Evolutionary conservation across 64 coral and sea anemone genomes (phyloP).

Genomic region (Hydrozoanthus tunicans): DNA sequence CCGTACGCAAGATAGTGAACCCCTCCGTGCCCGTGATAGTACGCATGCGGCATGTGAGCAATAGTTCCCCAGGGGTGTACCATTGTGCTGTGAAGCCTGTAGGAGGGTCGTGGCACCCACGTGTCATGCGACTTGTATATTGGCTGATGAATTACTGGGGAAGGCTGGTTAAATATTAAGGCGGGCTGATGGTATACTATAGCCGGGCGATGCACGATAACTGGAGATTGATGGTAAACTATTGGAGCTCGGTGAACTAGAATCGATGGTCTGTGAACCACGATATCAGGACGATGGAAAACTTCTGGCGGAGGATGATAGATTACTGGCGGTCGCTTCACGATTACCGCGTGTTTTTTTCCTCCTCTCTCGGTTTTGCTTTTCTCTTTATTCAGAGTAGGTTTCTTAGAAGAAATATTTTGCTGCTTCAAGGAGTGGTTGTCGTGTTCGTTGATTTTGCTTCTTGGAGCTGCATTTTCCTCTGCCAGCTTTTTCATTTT

Average conservation of each 20-base stretch:
- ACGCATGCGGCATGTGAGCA: constrained; percentile 68
- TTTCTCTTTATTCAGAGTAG: constrained; percentile 61
- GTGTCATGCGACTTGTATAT: constrained; percentile 88
- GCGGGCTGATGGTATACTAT: constrained; percentile 90
- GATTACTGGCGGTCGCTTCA: constrained; percentile 87
- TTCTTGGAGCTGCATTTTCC: constrained; percentile 50
- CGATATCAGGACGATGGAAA: constrained; percentile 93
- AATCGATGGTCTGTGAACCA: constrained; percentile 89
- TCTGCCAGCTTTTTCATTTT: constrained; percentile 18
- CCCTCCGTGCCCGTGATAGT: constrained; percentile 75
- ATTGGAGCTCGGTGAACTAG: constrained; percentile 91
- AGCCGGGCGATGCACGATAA: constrained; percentile 86
- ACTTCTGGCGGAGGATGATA: constrained; percentile 95
- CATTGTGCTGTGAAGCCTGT: constrained; percentile 55
- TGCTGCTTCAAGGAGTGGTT: constrained; percentile 20
- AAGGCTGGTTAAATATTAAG: constrained; percentile 87
- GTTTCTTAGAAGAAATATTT: constrained; percentile 50
- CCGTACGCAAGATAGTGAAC: constrained; percentile 75
- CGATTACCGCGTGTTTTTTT: constrained; percentile 84
- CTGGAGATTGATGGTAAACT: constrained; percentile 91
- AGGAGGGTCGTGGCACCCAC: constrained; percentile 66
- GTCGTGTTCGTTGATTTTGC: constrained; percentile 4
- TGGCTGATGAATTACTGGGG: constrained; percentile 83
- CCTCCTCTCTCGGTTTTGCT: constrained; percentile 59
- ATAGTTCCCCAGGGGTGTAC: constrained; percentile 65